Percentiles rank a stretch among this genome's conserved stretches.
phyloP scores from a whole-genome alignment of 2,888 invertebrate species.

The Bugula neritina region DNA sequence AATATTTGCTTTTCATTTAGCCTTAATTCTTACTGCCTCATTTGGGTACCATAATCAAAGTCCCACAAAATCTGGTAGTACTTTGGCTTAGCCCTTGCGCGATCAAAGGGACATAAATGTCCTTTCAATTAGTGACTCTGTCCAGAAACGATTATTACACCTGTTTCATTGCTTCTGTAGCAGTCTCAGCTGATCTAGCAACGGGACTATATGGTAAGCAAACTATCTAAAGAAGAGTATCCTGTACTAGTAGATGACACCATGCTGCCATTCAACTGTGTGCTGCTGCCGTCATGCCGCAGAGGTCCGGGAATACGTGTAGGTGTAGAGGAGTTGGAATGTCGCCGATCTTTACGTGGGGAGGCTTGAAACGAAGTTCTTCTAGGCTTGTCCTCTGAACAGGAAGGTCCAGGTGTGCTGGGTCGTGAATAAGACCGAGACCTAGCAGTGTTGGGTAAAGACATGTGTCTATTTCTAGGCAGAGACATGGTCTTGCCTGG shows the following conservation, averaged over 20 bases:
- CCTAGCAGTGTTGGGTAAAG: background rate
- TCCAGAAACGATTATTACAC: too few species aligned
- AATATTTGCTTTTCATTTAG: too few species aligned
- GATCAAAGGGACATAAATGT: too few species aligned
- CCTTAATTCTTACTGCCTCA: too few species aligned
- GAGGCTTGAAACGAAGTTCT: background rate
- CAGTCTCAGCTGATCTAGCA: too few species aligned
- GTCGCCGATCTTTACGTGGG: background rate
- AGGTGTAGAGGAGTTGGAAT: background rate
- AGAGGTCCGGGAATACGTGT: constrained; percentile 14
- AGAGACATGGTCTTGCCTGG: background rate
- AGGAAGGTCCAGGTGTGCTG: background rate
- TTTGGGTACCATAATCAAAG: too few species aligned
- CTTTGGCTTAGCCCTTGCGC: too few species aligned
- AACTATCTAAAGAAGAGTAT: constrained; percentile 10
- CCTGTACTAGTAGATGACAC: constrained; percentile 11
- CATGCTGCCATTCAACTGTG: background rate
- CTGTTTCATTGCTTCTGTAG: too few species aligned
- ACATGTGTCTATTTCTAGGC: background rate
- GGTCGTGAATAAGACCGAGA: constrained; percentile 14
- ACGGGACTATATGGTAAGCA: constrained; percentile 1
- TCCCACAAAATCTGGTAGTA: too few species aligned
- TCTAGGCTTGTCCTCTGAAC: background rate
- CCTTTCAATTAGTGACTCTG: too few species aligned
- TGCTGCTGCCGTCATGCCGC: background rate